A percentile compares a stretch with the other conserved stretches of the same genome.
Conservation (phyloP, 35 echinoderm and acorn worm genomes). For the Holothuria glaberrima region DNA sequence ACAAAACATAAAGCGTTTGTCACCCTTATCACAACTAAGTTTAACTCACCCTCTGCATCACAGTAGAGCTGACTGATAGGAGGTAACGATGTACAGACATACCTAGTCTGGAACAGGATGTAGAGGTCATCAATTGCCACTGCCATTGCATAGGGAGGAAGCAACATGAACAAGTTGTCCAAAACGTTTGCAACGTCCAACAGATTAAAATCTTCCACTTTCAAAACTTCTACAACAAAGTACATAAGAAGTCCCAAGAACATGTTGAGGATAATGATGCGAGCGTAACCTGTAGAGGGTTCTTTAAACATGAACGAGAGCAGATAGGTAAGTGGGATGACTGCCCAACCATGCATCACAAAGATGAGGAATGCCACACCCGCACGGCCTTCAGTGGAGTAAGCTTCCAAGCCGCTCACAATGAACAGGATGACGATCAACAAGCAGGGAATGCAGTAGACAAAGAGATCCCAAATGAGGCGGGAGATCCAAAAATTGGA, state of each 20-base stretch:
- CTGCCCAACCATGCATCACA: conserved; percentile 82
- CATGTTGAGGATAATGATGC: conserved; percentile 76
- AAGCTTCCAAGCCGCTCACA: conserved; percentile 57
- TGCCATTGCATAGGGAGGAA: conserved; percentile 72
- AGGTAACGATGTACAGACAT: conserved; percentile 60
- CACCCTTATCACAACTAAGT: background rate
- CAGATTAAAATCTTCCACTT: conserved; percentile 61
- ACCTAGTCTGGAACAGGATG: conserved; percentile 47
- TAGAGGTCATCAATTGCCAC: conserved; percentile 75
- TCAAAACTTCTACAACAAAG: conserved; percentile 63
- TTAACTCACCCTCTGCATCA: conserved; percentile 66
- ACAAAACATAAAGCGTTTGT: background rate
- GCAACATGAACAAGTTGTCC: conserved; percentile 71
- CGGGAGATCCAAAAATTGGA: conserved; percentile 89
- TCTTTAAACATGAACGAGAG: conserved; percentile 77
- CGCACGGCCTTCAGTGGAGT: conserved; percentile 54
- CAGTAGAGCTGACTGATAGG: conserved; percentile 64
- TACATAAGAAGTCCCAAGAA: conserved; percentile 63
- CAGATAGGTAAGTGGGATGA: conserved; percentile 86
- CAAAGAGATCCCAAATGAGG: conserved; percentile 78
- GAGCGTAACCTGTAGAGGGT: conserved; percentile 71
- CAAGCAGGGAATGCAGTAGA: conserved; percentile 74
- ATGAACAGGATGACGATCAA: conserved; percentile 61
- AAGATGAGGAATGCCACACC: conserved; percentile 68
- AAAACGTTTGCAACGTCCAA: conserved; percentile 53